Conservation (phyloP, 2,797 vertebrate genomes). For the Labeo calbasu region DNA sequence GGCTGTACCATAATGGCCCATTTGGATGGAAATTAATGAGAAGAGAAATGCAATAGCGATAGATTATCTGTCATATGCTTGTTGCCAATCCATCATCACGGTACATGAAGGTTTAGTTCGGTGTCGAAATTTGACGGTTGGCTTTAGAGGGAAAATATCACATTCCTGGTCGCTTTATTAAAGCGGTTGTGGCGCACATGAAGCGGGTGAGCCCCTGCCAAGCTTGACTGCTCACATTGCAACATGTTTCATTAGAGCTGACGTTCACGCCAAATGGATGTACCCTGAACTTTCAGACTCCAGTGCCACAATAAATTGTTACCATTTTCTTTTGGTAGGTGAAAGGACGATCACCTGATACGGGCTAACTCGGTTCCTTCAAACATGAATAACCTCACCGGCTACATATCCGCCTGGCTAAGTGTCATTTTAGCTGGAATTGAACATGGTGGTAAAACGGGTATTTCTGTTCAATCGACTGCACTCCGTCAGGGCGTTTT, state of each 20-base stretch:
- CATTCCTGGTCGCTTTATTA: conserved; percentile 23
- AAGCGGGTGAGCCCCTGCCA: conserved; percentile 27
- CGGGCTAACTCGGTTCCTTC: conserved; percentile 23
- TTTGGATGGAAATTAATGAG: conserved; percentile 46
- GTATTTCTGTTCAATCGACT: conserved; percentile 50
- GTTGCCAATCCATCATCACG: conserved; percentile 18
- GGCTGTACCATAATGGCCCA: conserved; percentile 44
- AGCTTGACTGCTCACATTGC: conserved; percentile 43
- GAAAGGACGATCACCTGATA: conserved; percentile 4
- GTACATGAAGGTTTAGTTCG: conserved; percentile 12
- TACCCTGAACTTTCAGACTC: conserved; percentile 42
- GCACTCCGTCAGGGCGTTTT: conserved; percentile 33
- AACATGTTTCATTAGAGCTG: conserved; percentile 36
- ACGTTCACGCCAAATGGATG: conserved; percentile 19
- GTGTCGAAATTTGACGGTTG: neutral
- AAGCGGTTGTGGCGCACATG: conserved; percentile 8
- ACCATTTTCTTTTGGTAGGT: conserved; percentile 28
- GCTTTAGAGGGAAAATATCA: neutral
- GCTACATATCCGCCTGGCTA: conserved; percentile 26
- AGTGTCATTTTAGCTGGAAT: conserved; percentile 47
- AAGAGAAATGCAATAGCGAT: conserved; percentile 45
- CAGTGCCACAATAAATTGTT: conserved; percentile 37
- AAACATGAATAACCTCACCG: conserved; percentile 37
- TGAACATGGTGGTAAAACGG: conserved; percentile 50
- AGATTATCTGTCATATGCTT: conserved; percentile 45